Conservation (phyloP, 2,888 invertebrate genomes). For the Polyommatus icarus region DNA sequence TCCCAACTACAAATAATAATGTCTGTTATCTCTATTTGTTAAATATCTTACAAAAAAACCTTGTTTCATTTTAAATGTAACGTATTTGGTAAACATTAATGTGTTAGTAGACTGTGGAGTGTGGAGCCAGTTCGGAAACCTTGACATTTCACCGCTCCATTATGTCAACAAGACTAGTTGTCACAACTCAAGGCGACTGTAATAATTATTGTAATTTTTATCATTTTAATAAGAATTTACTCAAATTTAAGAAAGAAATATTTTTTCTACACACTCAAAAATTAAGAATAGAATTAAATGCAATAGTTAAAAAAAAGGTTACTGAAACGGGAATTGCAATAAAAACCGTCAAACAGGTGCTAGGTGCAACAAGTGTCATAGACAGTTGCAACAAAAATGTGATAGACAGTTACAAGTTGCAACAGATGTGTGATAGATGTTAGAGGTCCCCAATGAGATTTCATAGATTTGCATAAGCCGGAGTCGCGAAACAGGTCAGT, state of each 20-base stretch:
- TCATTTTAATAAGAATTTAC: background rate
- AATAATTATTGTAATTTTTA: background rate
- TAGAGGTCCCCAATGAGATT: slow-evolving; percentile 3
- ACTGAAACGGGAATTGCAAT: background rate
- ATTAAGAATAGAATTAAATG: background rate
- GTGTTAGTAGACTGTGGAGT: background rate
- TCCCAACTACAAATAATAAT: too few relatives aligned
- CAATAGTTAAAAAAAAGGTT: too few relatives aligned
- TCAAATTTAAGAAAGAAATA: too few relatives aligned
- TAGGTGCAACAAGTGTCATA: background rate
- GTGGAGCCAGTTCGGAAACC: slow-evolving; percentile 3
- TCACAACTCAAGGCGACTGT: background rate
- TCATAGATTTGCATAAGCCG: slow-evolving; percentile 63
- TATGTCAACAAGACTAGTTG: background rate
- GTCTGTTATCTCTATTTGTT: background rate
- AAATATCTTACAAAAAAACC: background rate
- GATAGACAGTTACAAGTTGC: background rate
- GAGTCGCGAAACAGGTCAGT: slow-evolving; percentile 63
- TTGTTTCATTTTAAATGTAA: background rate
- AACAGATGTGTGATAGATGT: background rate
- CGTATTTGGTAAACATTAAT: slow-evolving; percentile 1
- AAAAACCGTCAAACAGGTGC: background rate
- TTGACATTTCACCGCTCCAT: background rate
- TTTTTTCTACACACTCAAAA: background rate
- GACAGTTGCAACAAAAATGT: background rate